These are phyloP conservation scores for Papilio glaucus DNA, from an alignment of 1,140 invertebrate genomes.

Conservation along the genomic window DNA sequence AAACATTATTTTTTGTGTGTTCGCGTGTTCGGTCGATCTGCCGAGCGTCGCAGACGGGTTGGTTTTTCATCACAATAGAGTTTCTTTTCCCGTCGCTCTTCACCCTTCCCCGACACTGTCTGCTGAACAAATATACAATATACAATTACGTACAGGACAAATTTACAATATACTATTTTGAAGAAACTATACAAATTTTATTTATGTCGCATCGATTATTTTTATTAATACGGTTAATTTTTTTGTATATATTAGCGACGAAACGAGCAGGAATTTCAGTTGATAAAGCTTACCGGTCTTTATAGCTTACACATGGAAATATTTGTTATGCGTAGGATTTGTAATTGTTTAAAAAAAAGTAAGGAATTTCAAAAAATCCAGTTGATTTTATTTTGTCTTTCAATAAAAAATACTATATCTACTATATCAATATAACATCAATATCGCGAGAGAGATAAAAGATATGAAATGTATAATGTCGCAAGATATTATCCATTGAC, in stretches of 20 bases:
- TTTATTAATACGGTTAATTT: too few relatives aligned
- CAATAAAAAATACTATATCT: background rate
- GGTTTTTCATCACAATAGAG: slow-evolving; percentile 64
- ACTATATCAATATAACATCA: background rate
- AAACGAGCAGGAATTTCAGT: too few relatives aligned
- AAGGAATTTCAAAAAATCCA: background rate
- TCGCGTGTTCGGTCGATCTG: slow-evolving; percentile 49
- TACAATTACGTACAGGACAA: too few relatives aligned
- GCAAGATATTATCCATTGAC: slow-evolving; percentile 10
- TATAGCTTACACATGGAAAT: too few relatives aligned
- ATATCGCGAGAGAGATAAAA: slow-evolving; percentile 20
- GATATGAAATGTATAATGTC: background rate
- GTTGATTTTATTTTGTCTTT: background rate
- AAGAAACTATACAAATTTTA: too few relatives aligned
- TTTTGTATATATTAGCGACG: too few relatives aligned
- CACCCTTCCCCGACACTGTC: slow-evolving; percentile 53
- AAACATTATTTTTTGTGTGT: slow-evolving; percentile 52
- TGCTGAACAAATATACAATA: slow-evolving; percentile 33
- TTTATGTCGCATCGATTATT: too few relatives aligned
- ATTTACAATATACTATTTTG: too few relatives aligned
- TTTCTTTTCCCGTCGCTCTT: slow-evolving; percentile 56
- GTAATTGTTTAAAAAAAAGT: too few relatives aligned
- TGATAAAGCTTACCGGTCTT: too few relatives aligned
- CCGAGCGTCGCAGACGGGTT: slow-evolving; percentile 58
- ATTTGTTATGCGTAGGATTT: too few relatives aligned